These are phyloP conservation scores for Serrognathus titanus DNA, from an alignment of 2,888 invertebrate genomes.

Conservation along the genomic window DNA sequence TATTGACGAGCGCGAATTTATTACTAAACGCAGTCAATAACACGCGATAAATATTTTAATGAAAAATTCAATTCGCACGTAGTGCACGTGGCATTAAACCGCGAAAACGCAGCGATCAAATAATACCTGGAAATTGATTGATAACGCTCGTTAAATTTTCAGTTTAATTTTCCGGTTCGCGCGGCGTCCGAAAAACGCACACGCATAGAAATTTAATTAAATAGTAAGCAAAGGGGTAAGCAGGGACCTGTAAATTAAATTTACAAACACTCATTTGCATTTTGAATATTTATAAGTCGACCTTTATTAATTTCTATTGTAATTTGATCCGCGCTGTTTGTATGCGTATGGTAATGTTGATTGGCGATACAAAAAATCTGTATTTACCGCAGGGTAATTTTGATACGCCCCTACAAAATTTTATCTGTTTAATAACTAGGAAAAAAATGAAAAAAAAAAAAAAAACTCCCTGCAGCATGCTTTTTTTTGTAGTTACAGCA, in stretches of 20 bases:
- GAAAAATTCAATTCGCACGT: no score
- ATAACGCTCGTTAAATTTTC: conserved; percentile 10
- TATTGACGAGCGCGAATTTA: no score
- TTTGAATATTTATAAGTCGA: conserved; percentile 31
- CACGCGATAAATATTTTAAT: no score
- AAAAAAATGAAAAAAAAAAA: no score
- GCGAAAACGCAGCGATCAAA: no score
- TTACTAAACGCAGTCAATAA: no score
- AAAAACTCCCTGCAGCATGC: no score
- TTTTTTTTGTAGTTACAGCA: no score
- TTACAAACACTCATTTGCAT: conserved; percentile 31
- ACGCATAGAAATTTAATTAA: conserved; percentile 30
- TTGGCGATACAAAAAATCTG: background rate
- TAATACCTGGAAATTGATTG: conserved; percentile 3
- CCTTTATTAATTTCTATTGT: conserved; percentile 32
- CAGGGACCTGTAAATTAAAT: conserved; percentile 30
- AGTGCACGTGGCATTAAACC: no score
- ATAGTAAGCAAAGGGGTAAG: conserved; percentile 27
- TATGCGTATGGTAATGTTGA: conserved; percentile 5
- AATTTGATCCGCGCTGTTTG: conserved; percentile 23
- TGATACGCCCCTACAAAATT: no score
- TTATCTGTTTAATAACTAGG: no score
- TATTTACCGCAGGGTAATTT: no score
- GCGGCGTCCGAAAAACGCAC: conserved; percentile 16
- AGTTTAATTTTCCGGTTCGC: conserved; percentile 4